Base-by-base conservation (phyloP, 2,888 invertebrate species). In the Caenorhabditis imperialis region DNA sequence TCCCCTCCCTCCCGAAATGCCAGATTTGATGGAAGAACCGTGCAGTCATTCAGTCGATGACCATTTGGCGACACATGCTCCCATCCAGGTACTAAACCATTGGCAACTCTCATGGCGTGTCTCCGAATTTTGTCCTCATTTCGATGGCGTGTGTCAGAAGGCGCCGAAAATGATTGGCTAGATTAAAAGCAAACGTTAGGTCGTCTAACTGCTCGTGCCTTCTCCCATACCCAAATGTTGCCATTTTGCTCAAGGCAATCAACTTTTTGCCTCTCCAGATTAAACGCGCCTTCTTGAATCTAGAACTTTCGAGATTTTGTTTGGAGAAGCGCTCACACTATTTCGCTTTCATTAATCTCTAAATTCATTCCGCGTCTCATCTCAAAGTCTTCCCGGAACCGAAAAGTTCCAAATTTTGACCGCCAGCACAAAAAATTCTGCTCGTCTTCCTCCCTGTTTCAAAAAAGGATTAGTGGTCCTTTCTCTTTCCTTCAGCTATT, bases 51-150 rank as follows among this genome's bases (percentile, higher is more conserved):
- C 22, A 14, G n/a, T 14, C 40, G 30, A 70, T 42, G 18, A 62
- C 16, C 78, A 77, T 61, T 38, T 74, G 33, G 57, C 78, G 33
- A 61, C 71, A 42, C 74, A 74, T 54, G 73, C 79, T 27, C 77
- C 78, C 4, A 55, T 80, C 47, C 77, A 76, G 76, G 79, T 81
- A 33, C 30, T 55, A 18, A 20, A 6, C 22, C 53, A 45, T 45
- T 22, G 5, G 2, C 10, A 14, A 14, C 33, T 27, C 14, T 48
- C 33, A 10, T 30, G 20, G 14, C 10, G 20, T 48, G 30, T 18
- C 20, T 48, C 48, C 18, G 7, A 44, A 8, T 25, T 27, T 25
- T 48, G 16, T 30, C 8, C 33, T 33, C 30, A 20, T 48, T 38
- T 51, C 20, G 35, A 12, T 23, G 35, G 51, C 51, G 51, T 51